Evolutionary conservation across 2,113 vertebrate genomes (phyloP), one percentile per base, ranked within the genome.

Genomic region (Pantherophis guttatus): DNA sequence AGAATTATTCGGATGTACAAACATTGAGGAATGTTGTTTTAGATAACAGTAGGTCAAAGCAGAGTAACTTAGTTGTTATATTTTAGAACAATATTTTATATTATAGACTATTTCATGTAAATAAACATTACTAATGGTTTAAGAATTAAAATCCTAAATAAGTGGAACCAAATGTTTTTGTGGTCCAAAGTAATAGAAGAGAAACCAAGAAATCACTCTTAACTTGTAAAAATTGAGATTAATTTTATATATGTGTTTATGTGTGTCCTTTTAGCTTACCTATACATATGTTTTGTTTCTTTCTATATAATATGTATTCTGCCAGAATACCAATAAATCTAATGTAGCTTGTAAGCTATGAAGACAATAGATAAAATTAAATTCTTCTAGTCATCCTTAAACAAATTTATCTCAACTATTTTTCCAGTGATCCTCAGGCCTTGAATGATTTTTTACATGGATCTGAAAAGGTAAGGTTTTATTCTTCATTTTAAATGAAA

Each of bases 391-490:
- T 54, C 1, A 17, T 53, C 87, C 29, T 55, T 91, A 86, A 94
- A 87, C 0, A 5, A 50, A 93, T 23, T 23, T 1, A 0, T 92
- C 87, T 92, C 93, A 6, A 50, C 75, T 75, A 15, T 91, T 91
- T 95, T 88, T 96, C 95, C 97, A 98, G 97, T 94, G 97, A 98
- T 95, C 97, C 97, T 90, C 97, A 98, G 96, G 97, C 97, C 93
- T 95, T 98, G 94, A 98, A 98, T 26, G 97, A 98, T 95, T 98
- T 98, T 94, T 94, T 98, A 87, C 97, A 98, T 97, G 97, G 97
- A 97, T 97, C 97, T 44, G 97, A 98, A 92, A 97, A 98, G 96
- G 97, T 97, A 92, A 97, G 96, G 88, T 11, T 3, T 1, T 24
- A 54, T 11, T 57, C 5, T 53, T 53, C 59, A 75, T 93, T 48